Percentiles rank a stretch among this genome's conserved stretches.
Conservation (phyloP, 2,888 invertebrate genomes). For the Hyles lineata region DNA sequence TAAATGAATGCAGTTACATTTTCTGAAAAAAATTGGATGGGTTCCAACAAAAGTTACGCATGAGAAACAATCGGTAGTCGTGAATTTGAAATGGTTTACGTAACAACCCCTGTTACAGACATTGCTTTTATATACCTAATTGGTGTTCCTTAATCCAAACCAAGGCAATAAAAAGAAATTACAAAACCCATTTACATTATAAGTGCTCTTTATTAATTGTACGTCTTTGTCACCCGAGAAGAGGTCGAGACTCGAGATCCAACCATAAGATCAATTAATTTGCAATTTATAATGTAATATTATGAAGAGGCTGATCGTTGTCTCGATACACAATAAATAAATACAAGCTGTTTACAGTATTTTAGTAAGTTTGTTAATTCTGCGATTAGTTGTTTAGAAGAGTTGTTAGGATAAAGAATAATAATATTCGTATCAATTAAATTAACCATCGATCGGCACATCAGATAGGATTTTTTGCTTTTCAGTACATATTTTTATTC, state of each 20-base stretch:
- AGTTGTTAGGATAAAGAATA: background rate
- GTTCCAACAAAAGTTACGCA: conserved; percentile 7
- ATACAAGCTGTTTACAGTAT: background rate
- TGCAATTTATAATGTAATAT: background rate
- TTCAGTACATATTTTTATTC: too few species aligned
- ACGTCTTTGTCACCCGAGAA: background rate
- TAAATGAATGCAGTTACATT: background rate
- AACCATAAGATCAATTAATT: background rate
- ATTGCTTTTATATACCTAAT: background rate
- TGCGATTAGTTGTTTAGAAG: background rate
- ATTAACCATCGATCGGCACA: background rate
- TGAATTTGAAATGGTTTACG: background rate
- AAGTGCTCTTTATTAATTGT: background rate
- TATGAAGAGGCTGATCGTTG: background rate
- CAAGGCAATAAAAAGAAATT: background rate
- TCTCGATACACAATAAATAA: background rate
- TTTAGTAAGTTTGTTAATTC: background rate
- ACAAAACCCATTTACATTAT: background rate
- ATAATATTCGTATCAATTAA: too few species aligned
- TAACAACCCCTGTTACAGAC: background rate
- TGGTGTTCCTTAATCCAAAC: background rate
- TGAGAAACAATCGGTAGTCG: background rate
- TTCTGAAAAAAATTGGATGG: background rate
- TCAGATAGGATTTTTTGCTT: background rate
- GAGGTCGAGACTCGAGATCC: background rate